phyloP scores from a whole-genome alignment of 2,113 vertebrate species.

The Centropus unirufus region DNA sequence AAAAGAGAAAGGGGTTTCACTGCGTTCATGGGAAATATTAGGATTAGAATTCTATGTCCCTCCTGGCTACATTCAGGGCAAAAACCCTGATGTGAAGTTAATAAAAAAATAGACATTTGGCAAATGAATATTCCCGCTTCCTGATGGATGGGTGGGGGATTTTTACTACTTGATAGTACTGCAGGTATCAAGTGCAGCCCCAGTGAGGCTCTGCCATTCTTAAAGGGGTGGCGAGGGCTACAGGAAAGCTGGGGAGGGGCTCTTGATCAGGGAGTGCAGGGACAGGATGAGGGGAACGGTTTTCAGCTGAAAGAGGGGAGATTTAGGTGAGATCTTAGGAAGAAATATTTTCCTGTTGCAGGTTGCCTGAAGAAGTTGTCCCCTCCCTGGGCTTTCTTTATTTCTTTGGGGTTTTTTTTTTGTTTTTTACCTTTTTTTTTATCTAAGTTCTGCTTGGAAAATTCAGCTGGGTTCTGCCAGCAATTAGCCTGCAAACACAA shows the following conservation, averaged over 20 bases:
- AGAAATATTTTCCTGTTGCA: too few relatives aligned
- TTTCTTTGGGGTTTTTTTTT: neutral
- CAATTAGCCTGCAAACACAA: constrained; percentile 20
- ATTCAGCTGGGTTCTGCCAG: neutral
- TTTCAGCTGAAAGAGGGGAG: too few relatives aligned
- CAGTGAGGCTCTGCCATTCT: neutral
- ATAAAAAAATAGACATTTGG: neutral
- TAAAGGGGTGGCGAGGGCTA: too few relatives aligned
- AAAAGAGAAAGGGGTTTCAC: neutral
- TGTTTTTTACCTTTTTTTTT: neutral
- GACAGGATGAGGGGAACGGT: too few relatives aligned
- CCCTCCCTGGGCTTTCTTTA: neutral
- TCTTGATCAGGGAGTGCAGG: too few relatives aligned
- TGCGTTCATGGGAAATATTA: neutral
- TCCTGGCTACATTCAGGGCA: neutral
- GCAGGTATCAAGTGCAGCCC: neutral
- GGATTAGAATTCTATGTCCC: neutral
- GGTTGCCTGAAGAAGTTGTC: too few relatives aligned
- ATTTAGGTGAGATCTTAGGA: too few relatives aligned
- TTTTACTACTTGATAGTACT: neutral
- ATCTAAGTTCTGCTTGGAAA: neutral
- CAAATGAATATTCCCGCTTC: neutral
- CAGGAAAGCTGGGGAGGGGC: too few relatives aligned
- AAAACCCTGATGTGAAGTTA: neutral
- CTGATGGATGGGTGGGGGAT: neutral